phyloP scores from a whole-genome alignment of 2,797 vertebrate genomes.

The Orestias chungarensis region DNA sequence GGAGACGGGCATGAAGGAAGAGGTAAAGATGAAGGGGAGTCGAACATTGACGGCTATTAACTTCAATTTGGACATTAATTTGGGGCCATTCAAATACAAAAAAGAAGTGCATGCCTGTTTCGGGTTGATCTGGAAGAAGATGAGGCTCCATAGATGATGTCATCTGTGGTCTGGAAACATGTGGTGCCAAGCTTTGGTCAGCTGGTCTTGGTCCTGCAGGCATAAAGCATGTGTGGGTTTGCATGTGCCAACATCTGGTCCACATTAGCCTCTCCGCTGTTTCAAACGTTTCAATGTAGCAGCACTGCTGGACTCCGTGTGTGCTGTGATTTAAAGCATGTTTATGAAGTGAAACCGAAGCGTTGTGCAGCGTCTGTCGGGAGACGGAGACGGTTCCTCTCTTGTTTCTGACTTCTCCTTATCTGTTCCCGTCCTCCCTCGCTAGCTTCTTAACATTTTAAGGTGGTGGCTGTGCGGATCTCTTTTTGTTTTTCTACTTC shows the following conservation, averaged over 20 bases:
- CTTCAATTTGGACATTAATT: slow-evolving; percentile 14
- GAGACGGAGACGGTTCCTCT: slow-evolving; percentile 17
- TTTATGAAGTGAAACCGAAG: slow-evolving; percentile 39
- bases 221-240: slow-evolving; percentile 18
- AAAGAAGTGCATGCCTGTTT: background rate
- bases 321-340: slow-evolving; percentile 22
- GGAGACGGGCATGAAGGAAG: slow-evolving; percentile 97
- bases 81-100: slow-evolving; percentile 10
- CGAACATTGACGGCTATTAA: slow-evolving; percentile 38
- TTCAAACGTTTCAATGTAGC: slow-evolving; percentile 44
- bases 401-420: slow-evolving; percentile 51
- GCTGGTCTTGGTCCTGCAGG: slow-evolving; percentile 23
- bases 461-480: slow-evolving; percentile 1
- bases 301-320: slow-evolving; percentile 28
- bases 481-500: background rate
- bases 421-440: slow-evolving; percentile 17
- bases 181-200: slow-evolving; percentile 57
- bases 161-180: slow-evolving; percentile 56
- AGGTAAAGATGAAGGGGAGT: slow-evolving; percentile 77
- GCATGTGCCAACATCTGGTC: slow-evolving; percentile 52
- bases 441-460: slow-evolving; percentile 42
- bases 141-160: slow-evolving; percentile 31
- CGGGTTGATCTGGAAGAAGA: slow-evolving; percentile 28
- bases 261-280: slow-evolving; percentile 45
- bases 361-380: slow-evolving; percentile 16